Conservation (phyloP, 2,113 vertebrate genomes). For the Geothlypis trichas region DNA sequence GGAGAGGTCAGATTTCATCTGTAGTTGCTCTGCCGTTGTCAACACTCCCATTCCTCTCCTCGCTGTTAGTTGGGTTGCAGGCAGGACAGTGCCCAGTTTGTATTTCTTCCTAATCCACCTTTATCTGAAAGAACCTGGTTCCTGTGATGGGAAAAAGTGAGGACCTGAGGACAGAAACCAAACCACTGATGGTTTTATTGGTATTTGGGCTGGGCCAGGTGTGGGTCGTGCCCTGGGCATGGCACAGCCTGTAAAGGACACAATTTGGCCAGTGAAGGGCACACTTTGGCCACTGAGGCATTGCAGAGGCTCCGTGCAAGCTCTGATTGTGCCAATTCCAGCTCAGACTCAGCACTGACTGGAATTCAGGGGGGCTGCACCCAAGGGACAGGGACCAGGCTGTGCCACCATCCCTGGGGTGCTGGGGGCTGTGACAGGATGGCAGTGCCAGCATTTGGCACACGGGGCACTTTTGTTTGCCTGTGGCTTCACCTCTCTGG, state of each 20-base stretch:
- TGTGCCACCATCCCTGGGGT: not conserved
- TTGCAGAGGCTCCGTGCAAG: not conserved
- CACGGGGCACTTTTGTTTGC: accelerated
- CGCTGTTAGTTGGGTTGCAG: accelerated
- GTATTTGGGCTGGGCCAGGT: not conserved
- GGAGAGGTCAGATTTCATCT: not conserved
- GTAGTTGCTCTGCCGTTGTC: not conserved
- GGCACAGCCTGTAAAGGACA: not conserved
- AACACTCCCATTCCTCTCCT: not conserved
- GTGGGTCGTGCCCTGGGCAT: accelerated
- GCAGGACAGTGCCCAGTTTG: not conserved
- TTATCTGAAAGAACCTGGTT: not conserved
- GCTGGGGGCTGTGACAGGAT: not conserved
- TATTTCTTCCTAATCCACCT: not conserved
- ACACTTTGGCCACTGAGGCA: not conserved
- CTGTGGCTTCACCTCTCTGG: not conserved
- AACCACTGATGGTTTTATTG: too few species aligned
- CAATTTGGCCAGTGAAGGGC: not conserved
- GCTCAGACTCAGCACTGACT: accelerated
- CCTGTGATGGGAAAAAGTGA: not conserved
- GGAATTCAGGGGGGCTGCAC: accelerated
- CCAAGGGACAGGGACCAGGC: not conserved
- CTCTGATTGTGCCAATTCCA: accelerated
- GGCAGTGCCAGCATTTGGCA: not conserved
- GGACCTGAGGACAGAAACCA: not conserved